Base-by-base conservation (phyloP, 1,140 invertebrate genomes). In the Carposina sasakii region DNA sequence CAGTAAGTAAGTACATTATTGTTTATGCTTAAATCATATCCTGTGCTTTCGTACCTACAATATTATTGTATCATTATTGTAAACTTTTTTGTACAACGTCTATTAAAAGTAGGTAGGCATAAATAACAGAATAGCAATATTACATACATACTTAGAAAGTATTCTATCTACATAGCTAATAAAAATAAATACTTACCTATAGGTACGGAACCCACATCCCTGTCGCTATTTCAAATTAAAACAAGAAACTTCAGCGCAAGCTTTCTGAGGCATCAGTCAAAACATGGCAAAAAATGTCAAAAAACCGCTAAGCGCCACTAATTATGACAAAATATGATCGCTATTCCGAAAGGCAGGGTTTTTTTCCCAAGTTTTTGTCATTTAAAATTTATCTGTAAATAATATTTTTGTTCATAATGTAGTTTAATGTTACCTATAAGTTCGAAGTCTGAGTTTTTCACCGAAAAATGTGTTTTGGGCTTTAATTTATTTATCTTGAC, bases 321-420 rank as follows among this genome's bases (percentile, higher is more conserved):
- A 79, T 79, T 76, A 76, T 76, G 73, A 79, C 73, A 75, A 73
- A 76, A 79, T 76, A 70, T 73, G 65, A 65, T 70, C 59, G 65
- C 61, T 55, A 65, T 73, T 67, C 61, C 56, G 66, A 70, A 71
- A 57, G 63, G 62, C 66, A 58, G 57, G 36, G 50, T 54, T 66
- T 67, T 60, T 55, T 20, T 52, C 13, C 40, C 16, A 53, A 49
- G 63, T 63, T 70, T 62, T 65, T 67, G 56, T 45, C 22, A 55
- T 54, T 57, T 50, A 57, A 62, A 51, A 60, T 47, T 16, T 54
- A 54, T 49, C 23, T 24, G 48, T 36, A 48, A 37, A 31, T 36
- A 40, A 40, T 43, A 23, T 36, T 46, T 28, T 17, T 37, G 28
- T 44, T 44, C 33, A 34, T 22, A 39, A 16, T 26, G 13, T 43